Evolutionary conservation across 2,888 invertebrate genomes (phyloP).

Genomic region (Zeuzera pyrina): DNA sequence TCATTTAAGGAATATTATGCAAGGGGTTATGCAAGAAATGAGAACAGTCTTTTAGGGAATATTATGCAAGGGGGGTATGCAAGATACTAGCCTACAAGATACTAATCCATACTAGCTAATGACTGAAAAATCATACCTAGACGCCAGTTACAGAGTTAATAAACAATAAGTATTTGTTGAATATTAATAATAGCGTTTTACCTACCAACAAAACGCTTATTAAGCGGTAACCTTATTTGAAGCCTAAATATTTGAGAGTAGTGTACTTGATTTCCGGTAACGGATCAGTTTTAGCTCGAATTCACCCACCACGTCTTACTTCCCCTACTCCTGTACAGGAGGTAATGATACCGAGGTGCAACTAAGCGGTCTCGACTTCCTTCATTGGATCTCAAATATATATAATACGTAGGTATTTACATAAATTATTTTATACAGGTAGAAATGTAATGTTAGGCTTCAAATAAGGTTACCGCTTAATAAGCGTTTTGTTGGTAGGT

Average conservation of each 20-base stretch:
- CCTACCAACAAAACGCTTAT: not conserved
- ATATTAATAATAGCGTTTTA: not conserved
- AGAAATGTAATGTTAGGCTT: not conserved
- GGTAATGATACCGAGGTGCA: too few relatives aligned
- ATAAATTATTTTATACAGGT: not conserved
- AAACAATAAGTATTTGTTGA: too few relatives aligned
- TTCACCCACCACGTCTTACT: not conserved
- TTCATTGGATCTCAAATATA: not conserved
- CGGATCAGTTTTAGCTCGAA: slow-evolving; percentile 1
- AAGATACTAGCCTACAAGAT: too few relatives aligned
- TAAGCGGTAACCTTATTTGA: slow-evolving; percentile 1
- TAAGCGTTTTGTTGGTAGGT: slow-evolving; percentile 3
- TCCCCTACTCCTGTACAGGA: not conserved
- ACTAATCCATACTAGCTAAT: too few relatives aligned
- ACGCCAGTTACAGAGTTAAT: too few relatives aligned
- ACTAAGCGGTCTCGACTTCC: not conserved
- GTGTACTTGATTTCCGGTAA: slow-evolving; percentile 2
- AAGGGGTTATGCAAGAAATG: too few relatives aligned
- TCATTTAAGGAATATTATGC: too few relatives aligned
- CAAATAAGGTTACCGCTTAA: slow-evolving; percentile 4
- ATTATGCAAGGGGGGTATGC: too few relatives aligned
- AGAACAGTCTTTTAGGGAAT: too few relatives aligned
- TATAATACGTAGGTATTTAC: too few relatives aligned
- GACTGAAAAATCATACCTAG: too few relatives aligned
- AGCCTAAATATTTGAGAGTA: slow-evolving; percentile 2